Evolutionary conservation across 2,888 invertebrate species (phyloP), one percentile per base, ranked within the genome.

Genomic region (Pyrgus malvae): DNA sequence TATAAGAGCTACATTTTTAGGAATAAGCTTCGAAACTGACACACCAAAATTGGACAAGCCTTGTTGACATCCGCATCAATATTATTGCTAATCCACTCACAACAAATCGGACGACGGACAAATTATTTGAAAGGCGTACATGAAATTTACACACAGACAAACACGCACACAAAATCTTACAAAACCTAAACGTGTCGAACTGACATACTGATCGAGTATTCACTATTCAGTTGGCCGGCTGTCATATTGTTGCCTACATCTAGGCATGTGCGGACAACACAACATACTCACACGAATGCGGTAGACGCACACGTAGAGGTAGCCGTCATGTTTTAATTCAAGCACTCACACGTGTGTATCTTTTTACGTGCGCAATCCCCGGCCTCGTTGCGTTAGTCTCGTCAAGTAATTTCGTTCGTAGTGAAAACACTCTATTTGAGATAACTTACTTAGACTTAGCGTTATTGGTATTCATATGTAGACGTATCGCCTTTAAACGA

Each of bases 201-300:
- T 84, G 81, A 82, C 83, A 83, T 76, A 80, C 77, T 83, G 80
- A 78, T 80, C 78, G 78, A 78, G 72, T 77, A 16, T 37, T 8
- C 14, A 16, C 17, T 7, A 76, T 79, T 76, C 76, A 68, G 69
- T 64, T 60, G 64, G 62, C 62, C 63, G 63, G 68, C 72, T 68
- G 71, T 74, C 71, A 71, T 70, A 69, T 74, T 69, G 68, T 68
- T 73, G 71, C 72, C 68, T 71, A 79, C 78, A 73, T 37, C 4
- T 37, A 17, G 58, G 64, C 6, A 16, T 37, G 16, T 68, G 67
- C 65, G 68, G 27, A 67, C 61, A 62, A 56, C 59, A 63, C 67
- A 62, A 56, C 59, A 63, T 66, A 67, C 67, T 64, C 68, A 67
- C 67, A 53, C 51, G 19, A 61, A 44, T 29, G 57, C 1, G 16